phyloP scores from a whole-genome alignment of 2,888 invertebrate genomes.

The Lepidocyrtinus sp. region DNA sequence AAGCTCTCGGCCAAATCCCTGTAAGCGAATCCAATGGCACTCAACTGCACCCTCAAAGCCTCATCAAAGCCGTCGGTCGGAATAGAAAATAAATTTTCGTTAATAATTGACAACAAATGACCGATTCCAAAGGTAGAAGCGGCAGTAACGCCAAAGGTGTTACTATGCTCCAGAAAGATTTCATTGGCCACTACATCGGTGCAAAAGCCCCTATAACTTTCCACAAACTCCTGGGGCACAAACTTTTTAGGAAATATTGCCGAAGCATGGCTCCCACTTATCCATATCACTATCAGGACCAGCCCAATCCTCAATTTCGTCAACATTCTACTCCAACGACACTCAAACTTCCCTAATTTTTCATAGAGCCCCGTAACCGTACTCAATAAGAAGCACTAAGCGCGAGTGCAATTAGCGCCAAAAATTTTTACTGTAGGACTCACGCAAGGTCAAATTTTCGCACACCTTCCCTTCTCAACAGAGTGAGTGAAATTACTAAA shows the following conservation, averaged over 20 bases:
- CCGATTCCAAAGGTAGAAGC: conserved; percentile 65
- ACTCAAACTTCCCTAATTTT: conserved; percentile 17
- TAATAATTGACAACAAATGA: conserved; percentile 53
- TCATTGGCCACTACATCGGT: conserved; percentile 63
- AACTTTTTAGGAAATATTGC: conserved; percentile 53
- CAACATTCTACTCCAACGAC: background rate
- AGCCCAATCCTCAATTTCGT: background rate
- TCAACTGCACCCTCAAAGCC: conserved; percentile 57
- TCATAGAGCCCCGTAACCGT: conserved; percentile 16
- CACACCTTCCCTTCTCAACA: conserved; percentile 39
- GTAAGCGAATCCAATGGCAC: conserved; percentile 55
- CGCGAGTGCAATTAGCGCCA: background rate
- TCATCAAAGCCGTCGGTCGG: conserved; percentile 63
- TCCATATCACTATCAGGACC: background rate
- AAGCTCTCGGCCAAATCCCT: conserved; percentile 60
- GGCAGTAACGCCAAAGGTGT: conserved; percentile 61
- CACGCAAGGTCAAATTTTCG: background rate
- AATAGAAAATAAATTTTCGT: conserved; percentile 57
- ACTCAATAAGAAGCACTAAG: too few species aligned
- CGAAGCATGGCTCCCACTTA: conserved; percentile 8
- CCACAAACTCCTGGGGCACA: conserved; percentile 57
- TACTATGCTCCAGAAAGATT: conserved; percentile 58
- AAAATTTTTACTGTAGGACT: background rate
- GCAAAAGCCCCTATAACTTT: conserved; percentile 60
- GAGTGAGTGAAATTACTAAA: conserved; percentile 40